phyloP scores from a whole-genome alignment of 2,888 invertebrate species.

The Holacanthella duospinosa region DNA sequence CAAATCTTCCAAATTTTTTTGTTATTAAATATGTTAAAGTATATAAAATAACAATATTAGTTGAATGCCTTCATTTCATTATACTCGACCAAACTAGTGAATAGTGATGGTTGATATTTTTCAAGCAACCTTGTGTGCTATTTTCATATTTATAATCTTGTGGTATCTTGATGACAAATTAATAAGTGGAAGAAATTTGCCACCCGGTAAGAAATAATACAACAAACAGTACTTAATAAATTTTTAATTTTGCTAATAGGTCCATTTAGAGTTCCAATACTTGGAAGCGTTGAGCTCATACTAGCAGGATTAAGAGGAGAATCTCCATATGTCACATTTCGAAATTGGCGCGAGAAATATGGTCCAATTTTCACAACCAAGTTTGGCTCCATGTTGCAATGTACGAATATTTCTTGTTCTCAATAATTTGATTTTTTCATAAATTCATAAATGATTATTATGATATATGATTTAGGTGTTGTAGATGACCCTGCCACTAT shows the following conservation, averaged over 20 bases:
- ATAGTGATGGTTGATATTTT: too few species aligned
- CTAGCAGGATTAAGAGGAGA: background rate
- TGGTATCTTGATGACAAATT: too few species aligned
- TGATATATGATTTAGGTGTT: slow-evolving; percentile 8
- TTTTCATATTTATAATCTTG: too few species aligned
- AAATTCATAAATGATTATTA: background rate
- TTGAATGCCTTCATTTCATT: too few species aligned
- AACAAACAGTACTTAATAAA: background rate
- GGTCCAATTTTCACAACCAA: background rate
- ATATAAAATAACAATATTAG: too few species aligned
- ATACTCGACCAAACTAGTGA: too few species aligned
- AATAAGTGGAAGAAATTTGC: background rate
- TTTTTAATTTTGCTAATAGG: too few species aligned
- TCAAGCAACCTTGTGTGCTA: too few species aligned
- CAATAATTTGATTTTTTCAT: background rate
- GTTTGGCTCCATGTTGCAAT: background rate
- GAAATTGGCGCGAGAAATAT: background rate
- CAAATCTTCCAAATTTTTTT: too few species aligned
- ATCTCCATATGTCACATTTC: background rate
- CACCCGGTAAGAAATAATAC: background rate
- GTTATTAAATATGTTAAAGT: too few species aligned
- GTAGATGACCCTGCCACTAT: slow-evolving; percentile 18
- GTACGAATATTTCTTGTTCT: background rate
- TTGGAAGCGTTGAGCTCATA: background rate
- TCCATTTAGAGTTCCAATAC: background rate